A percentile compares a stretch with the other conserved stretches of the same genome.
Evolutionary conservation across 2,113 vertebrate genomes (phyloP).

Genomic region (Pongo abelii): DNA sequence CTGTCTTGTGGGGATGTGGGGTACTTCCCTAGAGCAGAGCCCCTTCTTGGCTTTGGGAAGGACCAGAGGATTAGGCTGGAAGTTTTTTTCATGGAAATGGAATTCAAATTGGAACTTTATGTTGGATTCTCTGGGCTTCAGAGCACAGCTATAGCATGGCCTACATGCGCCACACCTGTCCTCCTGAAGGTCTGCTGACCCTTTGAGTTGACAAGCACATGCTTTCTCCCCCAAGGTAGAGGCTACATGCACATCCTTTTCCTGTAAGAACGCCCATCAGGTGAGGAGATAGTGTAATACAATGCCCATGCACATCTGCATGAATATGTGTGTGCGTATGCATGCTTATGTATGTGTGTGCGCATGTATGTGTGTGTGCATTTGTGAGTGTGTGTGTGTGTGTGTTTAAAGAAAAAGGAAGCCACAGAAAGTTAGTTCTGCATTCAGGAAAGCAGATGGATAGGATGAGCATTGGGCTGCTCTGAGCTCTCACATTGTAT

Average conservation of each 20-base stretch:
- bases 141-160: neutral
- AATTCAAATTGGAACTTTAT: slow-evolving; percentile 73
- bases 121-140: neutral
- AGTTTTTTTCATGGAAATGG: neutral
- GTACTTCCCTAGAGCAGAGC: neutral
- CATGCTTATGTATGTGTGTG: rapidly evolving
- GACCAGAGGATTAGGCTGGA: slow-evolving; percentile 35
- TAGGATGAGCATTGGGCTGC: neutral
- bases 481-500: neutral
- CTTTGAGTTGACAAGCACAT: neutral
- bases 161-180: neutral
- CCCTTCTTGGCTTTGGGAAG: slow-evolving; percentile 54
- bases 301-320: rapidly evolving
- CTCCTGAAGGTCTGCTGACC: neutral
- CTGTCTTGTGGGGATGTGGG: neutral
- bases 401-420: neutral
- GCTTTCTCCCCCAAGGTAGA: neutral
- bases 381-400: neutral
- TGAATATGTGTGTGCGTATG: neutral
- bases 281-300: neutral
- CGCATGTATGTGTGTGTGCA: neutral
- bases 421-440: too few relatives aligned
- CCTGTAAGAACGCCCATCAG: neutral
- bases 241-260: neutral
- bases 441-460: neutral